These are phyloP conservation scores for Greenwoodochromis staneri DNA, from an alignment of 2,113 vertebrate species.

Conservation along the genomic window DNA sequence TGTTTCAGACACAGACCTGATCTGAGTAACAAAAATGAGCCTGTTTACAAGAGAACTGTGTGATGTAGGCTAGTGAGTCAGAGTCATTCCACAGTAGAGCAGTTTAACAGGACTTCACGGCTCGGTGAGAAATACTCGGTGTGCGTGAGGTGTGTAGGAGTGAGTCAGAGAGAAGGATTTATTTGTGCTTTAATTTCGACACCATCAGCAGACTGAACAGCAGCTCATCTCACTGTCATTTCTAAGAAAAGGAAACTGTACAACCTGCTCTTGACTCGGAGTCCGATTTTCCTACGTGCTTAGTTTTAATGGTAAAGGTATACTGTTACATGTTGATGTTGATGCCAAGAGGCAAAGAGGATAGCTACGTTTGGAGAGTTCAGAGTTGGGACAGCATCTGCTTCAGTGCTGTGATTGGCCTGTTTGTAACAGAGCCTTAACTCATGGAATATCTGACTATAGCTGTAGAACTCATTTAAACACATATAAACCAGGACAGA, in stretches of 20 bases:
- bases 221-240: not conserved
- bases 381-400: slow-evolving; percentile 5
- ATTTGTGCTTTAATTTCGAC: not conserved
- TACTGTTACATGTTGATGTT: not conserved
- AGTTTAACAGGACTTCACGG: slow-evolving; percentile 7
- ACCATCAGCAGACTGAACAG: not conserved
- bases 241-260: not conserved
- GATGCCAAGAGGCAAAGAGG: not conserved
- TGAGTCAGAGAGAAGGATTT: not conserved
- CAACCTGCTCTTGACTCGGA: not conserved
- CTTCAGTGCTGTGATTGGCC: not conserved
- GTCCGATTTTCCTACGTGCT: slow-evolving; percentile 6
- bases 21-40: not conserved
- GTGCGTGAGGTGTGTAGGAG: not conserved
- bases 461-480: not conserved
- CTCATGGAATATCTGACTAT: slow-evolving; percentile 23
- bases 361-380: not conserved
- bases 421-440: not conserved
- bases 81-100: not conserved
- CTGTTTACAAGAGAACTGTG: not conserved
- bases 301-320: not conserved
- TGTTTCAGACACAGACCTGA: not conserved
- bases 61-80: slow-evolving; percentile 12
- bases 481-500: not conserved
- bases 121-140: slow-evolving; percentile 34